These are phyloP conservation scores for Tridacna crocea DNA, from an alignment of 2,888 invertebrate genomes.

Conservation along the genomic window DNA sequence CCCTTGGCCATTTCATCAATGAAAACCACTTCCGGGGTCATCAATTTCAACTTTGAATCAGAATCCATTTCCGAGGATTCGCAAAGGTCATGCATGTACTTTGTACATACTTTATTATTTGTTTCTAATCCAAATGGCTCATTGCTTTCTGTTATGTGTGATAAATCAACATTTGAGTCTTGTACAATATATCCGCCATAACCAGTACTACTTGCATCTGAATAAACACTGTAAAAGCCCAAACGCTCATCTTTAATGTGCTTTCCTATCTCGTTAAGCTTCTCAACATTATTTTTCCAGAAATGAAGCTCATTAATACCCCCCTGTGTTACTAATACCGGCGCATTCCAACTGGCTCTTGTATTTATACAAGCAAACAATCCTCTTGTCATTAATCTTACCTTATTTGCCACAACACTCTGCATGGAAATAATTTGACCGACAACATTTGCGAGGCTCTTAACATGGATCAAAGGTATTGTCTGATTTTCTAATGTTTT, in stretches of 20 bases:
- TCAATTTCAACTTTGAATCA: not conserved
- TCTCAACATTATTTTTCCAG: slow-evolving; percentile 2
- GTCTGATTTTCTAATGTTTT: not conserved
- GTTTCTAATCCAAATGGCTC: not conserved
- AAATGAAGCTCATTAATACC: not conserved
- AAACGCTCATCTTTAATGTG: not conserved
- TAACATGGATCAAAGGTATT: not conserved
- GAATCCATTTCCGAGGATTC: not conserved
- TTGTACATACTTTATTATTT: not conserved
- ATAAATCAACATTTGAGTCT: not conserved
- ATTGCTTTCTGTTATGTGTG: not conserved
- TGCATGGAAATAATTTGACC: slow-evolving; percentile 14
- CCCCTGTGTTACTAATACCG: not conserved
- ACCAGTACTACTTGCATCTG: slow-evolving; percentile 13
- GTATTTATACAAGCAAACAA: slow-evolving; percentile 16
- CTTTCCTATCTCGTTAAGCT: not conserved
- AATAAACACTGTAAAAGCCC: not conserved
- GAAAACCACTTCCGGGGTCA: not conserved
- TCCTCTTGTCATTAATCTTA: slow-evolving; percentile 12
- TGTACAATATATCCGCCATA: slow-evolving; percentile 11
- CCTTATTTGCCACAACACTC: slow-evolving; percentile 14
- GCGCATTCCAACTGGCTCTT: slow-evolving; percentile 7
- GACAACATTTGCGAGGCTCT: not conserved
- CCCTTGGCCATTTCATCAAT: not conserved
- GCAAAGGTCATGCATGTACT: not conserved